These are phyloP conservation scores for Hermatobates lingyangjiaoensis DNA, from an alignment of 1,140 invertebrate species.

Conservation along the genomic window DNA sequence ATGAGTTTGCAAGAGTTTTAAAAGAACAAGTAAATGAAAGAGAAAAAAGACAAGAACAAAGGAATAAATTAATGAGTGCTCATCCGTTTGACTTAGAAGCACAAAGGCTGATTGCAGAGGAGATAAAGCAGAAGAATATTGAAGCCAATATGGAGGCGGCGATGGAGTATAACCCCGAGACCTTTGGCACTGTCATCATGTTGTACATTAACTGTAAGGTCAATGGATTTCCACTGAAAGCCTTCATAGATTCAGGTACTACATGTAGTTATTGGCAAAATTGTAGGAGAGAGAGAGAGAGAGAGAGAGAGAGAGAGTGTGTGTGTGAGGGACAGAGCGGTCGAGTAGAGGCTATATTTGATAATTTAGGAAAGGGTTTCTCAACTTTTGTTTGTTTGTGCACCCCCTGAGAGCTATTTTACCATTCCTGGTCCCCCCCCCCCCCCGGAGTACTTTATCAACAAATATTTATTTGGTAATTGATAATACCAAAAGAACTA, in stretches of 20 bases:
- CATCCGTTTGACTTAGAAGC: constrained; percentile 91
- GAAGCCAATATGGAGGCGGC: constrained; percentile 97
- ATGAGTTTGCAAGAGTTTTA: constrained; percentile 63
- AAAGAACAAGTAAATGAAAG: constrained; percentile 53
- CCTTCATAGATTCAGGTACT: constrained; percentile 87
- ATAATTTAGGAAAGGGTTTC: too few relatives aligned
- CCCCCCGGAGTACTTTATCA: too few relatives aligned
- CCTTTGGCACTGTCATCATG: constrained; percentile 95
- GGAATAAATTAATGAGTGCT: constrained; percentile 67
- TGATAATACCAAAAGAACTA: too few relatives aligned
- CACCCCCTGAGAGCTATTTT: too few relatives aligned
- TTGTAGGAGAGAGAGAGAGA: too few relatives aligned
- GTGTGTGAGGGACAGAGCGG: too few relatives aligned
- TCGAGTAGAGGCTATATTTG: too few relatives aligned
- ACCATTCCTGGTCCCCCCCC: too few relatives aligned
- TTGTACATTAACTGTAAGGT: constrained; percentile 88
- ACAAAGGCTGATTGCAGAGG: constrained; percentile 82
- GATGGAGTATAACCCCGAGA: constrained; percentile 94
- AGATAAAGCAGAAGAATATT: constrained; percentile 88
- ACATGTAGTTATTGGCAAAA: too few relatives aligned
- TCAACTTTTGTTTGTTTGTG: too few relatives aligned
- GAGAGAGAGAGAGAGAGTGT: too few relatives aligned
- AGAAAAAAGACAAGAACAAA: constrained; percentile 58
- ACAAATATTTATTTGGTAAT: too few relatives aligned
- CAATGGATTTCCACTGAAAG: constrained; percentile 88